Percentiles rank a stretch among this genome's conserved stretches.
Conservation (phyloP, 2,888 invertebrate species). For the Meghimatium bilineatum region DNA sequence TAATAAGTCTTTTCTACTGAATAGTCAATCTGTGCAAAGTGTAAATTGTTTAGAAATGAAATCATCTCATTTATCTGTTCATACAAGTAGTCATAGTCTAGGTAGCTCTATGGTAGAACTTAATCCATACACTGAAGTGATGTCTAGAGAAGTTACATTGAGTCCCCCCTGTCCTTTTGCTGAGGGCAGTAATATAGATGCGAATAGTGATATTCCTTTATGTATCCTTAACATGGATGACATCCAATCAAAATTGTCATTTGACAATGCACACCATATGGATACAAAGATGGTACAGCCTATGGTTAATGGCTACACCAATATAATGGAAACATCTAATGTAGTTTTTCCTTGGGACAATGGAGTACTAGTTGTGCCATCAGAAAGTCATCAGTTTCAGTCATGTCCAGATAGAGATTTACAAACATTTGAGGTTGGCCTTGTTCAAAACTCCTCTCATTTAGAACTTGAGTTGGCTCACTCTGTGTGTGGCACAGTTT, state of each 20-base stretch:
- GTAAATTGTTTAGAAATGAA: not conserved
- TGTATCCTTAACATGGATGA: slow-evolving; percentile 49
- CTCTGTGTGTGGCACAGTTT: not conserved
- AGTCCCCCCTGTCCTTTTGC: not conserved
- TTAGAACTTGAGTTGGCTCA: not conserved
- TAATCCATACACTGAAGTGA: not conserved
- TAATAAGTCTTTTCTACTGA: not conserved
- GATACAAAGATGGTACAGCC: no score
- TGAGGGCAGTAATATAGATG: not conserved
- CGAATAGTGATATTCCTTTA: not conserved
- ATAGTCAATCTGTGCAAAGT: not conserved
- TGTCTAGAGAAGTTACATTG: not conserved
- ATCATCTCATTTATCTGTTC: not conserved
- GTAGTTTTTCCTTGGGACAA: not conserved
- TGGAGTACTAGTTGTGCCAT: not conserved
- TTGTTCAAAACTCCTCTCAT: not conserved
- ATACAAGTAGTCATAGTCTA: not conserved
- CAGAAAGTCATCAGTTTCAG: not conserved
- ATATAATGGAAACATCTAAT: not conserved
- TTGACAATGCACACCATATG: not conserved
- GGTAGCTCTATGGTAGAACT: not conserved
- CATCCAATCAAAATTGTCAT: not conserved
- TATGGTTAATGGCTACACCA: not conserved
- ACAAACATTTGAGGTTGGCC: not conserved
- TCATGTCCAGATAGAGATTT: not conserved